These are phyloP conservation scores for Fistularia commersonii DNA, from an alignment of 2,797 vertebrate species.

Conservation along the genomic window DNA sequence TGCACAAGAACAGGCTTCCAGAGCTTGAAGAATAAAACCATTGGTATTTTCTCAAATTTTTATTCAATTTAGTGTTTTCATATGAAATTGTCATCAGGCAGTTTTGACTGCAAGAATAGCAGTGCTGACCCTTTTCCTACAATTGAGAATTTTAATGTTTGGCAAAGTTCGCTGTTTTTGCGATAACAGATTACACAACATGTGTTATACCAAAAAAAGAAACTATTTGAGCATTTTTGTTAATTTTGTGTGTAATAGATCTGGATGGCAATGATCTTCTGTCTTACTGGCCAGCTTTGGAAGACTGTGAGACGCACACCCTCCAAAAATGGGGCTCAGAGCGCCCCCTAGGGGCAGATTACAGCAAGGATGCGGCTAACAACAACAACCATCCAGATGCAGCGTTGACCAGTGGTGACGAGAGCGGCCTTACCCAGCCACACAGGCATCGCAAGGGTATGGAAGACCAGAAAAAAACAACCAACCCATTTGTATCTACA, in stretches of 20 bases:
- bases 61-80: no score
- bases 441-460: constrained; percentile 92
- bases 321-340: constrained; percentile 98
- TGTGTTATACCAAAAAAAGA: not conserved
- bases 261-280: constrained; percentile 95
- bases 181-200: no score
- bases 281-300: constrained; percentile 95
- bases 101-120: no score
- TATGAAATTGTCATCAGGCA: no score
- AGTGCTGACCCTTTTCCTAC: no score
- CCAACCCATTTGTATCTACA: no score
- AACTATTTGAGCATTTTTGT: constrained; percentile 24
- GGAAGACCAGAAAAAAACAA: no score
- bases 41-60: no score
- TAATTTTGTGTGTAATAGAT: constrained; percentile 72
- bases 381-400: constrained; percentile 93
- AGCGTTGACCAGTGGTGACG: constrained; percentile 95
- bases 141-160: no score
- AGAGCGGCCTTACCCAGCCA: constrained; percentile 84
- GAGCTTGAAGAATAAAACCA: no score
- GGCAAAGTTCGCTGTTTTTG: no score
- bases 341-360: constrained; percentile 88
- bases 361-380: constrained; percentile 86
- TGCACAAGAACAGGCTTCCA: no score
- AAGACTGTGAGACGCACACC: constrained; percentile 86